phyloP scores from a whole-genome alignment of 2,888 invertebrate genomes.

The Agrotis clavis region DNA sequence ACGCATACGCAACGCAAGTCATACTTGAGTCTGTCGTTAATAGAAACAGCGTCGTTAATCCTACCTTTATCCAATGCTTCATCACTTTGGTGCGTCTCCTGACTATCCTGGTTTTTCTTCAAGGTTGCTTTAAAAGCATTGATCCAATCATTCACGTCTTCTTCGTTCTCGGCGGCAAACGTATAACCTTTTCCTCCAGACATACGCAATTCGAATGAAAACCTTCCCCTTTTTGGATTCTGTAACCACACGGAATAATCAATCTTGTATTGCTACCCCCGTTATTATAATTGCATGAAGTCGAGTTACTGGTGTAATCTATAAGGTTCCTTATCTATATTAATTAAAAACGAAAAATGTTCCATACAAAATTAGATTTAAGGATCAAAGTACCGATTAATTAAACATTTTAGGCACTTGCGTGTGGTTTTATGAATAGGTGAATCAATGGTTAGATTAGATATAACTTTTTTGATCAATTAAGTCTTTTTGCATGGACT shows the following conservation, averaged over 20 bases:
- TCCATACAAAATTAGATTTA: no score
- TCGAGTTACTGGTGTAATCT: no score
- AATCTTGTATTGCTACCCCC: neutral
- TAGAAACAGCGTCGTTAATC: neutral
- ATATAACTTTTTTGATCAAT: neutral
- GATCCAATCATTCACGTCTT: conserved; percentile 96
- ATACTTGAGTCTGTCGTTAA: neutral
- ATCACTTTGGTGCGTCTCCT: conserved; percentile 93
- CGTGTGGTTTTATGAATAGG: neutral
- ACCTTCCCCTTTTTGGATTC: conserved; percentile 96
- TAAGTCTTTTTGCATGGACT: neutral
- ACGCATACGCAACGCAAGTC: neutral
- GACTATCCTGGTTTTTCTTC: conserved; percentile 91
- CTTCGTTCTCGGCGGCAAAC: conserved; percentile 96
- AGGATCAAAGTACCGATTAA: no score
- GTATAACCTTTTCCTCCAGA: conserved; percentile 96
- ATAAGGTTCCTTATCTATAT: no score
- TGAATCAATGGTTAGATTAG: neutral
- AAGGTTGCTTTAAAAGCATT: conserved; percentile 95
- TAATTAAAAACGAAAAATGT: no score
- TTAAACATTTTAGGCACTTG: neutral
- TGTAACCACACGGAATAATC: conserved; percentile 68
- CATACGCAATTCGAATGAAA: conserved; percentile 97
- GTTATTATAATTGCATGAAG: no score
- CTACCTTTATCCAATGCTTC: conserved; percentile 93